phyloP scores from a whole-genome alignment of 2,888 invertebrate species.

The Tetramorium bicarinatum region DNA sequence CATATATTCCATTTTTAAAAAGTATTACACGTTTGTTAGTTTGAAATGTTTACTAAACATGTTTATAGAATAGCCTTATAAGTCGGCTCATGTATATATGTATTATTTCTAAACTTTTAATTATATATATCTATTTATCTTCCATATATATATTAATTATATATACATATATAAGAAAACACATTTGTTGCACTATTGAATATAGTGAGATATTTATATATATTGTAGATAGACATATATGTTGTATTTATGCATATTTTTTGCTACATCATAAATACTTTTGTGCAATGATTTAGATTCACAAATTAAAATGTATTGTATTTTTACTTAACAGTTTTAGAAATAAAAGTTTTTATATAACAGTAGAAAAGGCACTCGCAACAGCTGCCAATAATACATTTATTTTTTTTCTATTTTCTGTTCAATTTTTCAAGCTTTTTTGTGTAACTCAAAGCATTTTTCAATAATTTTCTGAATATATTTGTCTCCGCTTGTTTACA shows the following conservation, averaged over 20 bases:
- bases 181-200: background rate
- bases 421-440: background rate
- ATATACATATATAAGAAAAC: background rate
- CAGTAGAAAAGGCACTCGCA: background rate
- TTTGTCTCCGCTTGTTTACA: slow-evolving; percentile 20
- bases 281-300: background rate
- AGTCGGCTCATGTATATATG: background rate
- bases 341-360: background rate
- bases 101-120: background rate
- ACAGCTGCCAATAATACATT: background rate
- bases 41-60: background rate
- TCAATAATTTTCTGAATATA: slow-evolving; percentile 25
- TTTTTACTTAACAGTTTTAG: background rate
- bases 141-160: background rate
- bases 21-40: background rate
- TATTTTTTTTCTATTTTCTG: background rate
- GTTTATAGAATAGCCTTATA: background rate
- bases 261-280: background rate
- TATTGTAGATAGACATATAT: background rate
- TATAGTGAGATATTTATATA: background rate
- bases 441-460: background rate
- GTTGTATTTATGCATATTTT: background rate
- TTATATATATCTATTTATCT: too few species aligned
- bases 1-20: background rate
- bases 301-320: background rate